These are phyloP conservation scores for Neodiprion lecontei DNA, from an alignment of 1,140 invertebrate species.

Conservation along the genomic window DNA sequence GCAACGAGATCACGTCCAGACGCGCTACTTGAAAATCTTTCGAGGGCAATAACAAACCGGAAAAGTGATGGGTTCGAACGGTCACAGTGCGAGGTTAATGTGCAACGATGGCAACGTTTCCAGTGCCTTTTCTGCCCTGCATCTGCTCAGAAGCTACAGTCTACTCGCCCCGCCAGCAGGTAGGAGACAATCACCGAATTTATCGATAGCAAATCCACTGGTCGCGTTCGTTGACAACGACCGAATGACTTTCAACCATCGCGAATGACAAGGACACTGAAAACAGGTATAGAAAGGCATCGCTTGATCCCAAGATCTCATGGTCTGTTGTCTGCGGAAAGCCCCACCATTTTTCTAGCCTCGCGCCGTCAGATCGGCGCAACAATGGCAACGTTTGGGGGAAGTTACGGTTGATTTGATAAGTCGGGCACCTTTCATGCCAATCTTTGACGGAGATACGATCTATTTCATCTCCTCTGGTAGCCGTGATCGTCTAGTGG, in stretches of 20 bases:
- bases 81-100: conserved; percentile 31
- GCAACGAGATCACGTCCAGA: no score
- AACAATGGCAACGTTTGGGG: not conserved
- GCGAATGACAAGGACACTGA: not conserved
- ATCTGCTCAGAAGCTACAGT: conserved; percentile 47
- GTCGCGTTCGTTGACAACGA: not conserved
- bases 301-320: not conserved
- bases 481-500: conserved; percentile 85
- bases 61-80: conserved; percentile 36
- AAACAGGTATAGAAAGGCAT: not conserved
- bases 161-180: conserved; percentile 42
- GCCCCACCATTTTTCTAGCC: not conserved
- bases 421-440: conserved; percentile 8
- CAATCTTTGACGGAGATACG: not conserved
- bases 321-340: not conserved
- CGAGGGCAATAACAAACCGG: no score
- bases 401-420: conserved; percentile 7
- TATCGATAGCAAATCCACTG: not conserved
- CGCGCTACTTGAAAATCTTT: no score
- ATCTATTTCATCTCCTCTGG: conserved; percentile 32
- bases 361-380: not conserved
- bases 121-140: conserved; percentile 45
- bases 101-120: conserved; percentile 21
- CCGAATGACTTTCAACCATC: no score
- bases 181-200: conserved; percentile 23